Percentiles rank a stretch among this genome's conserved stretches.
These are phyloP conservation scores for Eugnorisma glareosa DNA, from an alignment of 2,888 invertebrate species.

Conservation along the genomic window DNA sequence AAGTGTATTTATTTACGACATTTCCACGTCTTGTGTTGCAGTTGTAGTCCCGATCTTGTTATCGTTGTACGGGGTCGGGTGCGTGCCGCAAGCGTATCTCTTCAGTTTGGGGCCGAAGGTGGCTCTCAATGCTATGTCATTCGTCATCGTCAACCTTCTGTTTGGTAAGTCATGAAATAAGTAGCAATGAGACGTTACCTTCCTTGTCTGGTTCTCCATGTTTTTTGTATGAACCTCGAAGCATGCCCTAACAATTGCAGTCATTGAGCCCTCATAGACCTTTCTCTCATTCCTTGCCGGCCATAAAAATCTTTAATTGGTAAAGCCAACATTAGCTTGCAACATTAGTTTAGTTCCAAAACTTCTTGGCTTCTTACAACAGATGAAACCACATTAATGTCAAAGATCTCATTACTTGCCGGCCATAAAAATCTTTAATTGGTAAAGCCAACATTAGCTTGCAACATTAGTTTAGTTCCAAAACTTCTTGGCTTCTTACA, in stretches of 20 bases:
- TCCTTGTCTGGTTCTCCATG: not conserved
- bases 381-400: slow-evolving; percentile 84
- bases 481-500: not conserved
- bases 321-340: not conserved
- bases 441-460: not conserved
- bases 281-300: not conserved
- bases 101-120: slow-evolving; percentile 82
- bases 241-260: not conserved
- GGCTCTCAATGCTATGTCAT: slow-evolving; percentile 82
- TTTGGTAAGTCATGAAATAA: slow-evolving; percentile 74
- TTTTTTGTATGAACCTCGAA: not conserved
- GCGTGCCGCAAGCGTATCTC: slow-evolving; percentile 85
- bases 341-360: not conserved
- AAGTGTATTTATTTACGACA: not conserved
- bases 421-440: no score
- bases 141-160: slow-evolving; percentile 81
- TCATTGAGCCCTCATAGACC: not conserved
- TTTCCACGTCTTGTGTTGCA: slow-evolving; percentile 65
- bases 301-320: not conserved
- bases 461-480: not conserved
- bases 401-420: no score
- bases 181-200: no score
- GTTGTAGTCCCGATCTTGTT: slow-evolving; percentile 79
- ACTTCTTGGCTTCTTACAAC: slow-evolving; percentile 51
- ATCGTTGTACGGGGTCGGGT: slow-evolving; percentile 79